Conservation (phyloP, 2,113 vertebrate species). For the Haliaeetus leucogaster region DNA sequence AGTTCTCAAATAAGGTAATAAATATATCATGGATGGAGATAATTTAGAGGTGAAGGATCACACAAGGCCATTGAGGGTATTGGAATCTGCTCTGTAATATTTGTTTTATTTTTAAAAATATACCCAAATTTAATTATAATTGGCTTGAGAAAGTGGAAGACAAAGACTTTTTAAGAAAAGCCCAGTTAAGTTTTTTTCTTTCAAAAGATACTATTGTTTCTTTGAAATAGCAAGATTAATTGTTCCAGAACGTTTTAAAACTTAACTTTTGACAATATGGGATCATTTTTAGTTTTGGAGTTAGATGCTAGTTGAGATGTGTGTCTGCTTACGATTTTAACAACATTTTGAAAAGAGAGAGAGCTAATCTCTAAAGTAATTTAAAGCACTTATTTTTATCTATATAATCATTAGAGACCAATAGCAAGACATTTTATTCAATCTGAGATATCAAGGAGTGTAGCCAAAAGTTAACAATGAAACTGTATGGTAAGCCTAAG, state of each 20-base stretch:
- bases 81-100: neutral
- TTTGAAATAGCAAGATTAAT: neutral
- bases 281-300: neutral
- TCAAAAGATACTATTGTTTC: neutral
- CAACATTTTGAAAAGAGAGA: neutral
- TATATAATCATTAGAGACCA: neutral
- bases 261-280: neutral
- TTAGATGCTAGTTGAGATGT: neutral
- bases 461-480: neutral
- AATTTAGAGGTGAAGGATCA: neutral
- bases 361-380: neutral
- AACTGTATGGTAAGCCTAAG: neutral
- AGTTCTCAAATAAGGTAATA: neutral
- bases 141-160: neutral
- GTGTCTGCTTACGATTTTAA: neutral
- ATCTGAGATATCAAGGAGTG: neutral
- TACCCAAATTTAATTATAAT: neutral
- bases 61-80: neutral
- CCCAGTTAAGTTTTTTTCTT: neutral
- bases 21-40: neutral
- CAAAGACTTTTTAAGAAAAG: neutral
- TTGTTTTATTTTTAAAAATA: neutral
- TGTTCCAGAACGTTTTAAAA: neutral
- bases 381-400: neutral
- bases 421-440: neutral